These are phyloP conservation scores for Leptosomus discolor DNA, from an alignment of 2,113 vertebrate genomes.

Conservation along the genomic window DNA sequence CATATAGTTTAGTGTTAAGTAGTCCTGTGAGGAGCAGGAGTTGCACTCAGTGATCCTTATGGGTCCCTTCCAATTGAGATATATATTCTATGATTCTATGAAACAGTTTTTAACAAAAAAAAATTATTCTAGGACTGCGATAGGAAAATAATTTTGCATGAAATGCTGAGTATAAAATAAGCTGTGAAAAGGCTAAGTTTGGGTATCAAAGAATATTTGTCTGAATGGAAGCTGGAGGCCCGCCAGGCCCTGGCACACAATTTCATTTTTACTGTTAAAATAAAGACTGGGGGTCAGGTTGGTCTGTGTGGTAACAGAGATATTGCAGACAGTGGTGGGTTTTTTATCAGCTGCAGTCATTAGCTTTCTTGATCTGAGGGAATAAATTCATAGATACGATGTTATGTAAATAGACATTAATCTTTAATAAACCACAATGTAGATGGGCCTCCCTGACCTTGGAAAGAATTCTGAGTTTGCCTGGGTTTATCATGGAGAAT, in stretches of 20 bases:
- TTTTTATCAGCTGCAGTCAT: not conserved
- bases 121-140: not conserved
- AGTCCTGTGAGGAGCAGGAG: not conserved
- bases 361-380: not conserved
- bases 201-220: not conserved
- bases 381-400: not conserved
- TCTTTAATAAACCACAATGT: not conserved
- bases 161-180: not conserved
- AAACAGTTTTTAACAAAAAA: not conserved
- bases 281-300: not conserved
- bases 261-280: not conserved
- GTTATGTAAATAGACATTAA: not conserved
- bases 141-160: not conserved
- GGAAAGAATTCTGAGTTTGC: not conserved
- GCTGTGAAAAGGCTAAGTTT: not conserved
- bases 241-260: accelerated
- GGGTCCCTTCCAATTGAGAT: not conserved
- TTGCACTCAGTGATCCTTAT: not conserved
- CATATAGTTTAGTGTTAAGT: not conserved
- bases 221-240: not conserved
- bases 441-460: not conserved
- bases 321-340: not conserved
- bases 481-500: not conserved
- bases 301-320: not conserved
- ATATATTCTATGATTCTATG: not conserved